Percentiles rank a stretch among this genome's conserved stretches.
Evolutionary conservation across 23 tunicate genomes (phyloP).

Genomic region (Styela plicata): DNA sequence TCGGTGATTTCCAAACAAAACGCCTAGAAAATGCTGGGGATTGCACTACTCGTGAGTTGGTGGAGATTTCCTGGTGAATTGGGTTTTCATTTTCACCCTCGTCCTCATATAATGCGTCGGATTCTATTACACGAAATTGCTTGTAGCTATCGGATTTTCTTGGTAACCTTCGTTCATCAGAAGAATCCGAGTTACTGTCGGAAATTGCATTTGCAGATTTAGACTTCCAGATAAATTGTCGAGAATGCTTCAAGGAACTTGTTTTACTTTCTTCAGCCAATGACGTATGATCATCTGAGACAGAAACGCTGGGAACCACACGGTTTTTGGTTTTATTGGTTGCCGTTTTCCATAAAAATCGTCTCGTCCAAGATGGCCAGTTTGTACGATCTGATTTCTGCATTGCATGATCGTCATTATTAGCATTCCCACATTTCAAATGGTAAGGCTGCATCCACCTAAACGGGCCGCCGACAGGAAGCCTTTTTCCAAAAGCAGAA

Average conservation of each 20-base stretch:
- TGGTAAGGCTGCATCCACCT: slow-evolving; percentile 52
- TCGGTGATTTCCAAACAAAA: not conserved
- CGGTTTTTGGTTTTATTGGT: not conserved
- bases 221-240: not conserved
- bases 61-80: not conserved
- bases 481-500: slow-evolving; percentile 59
- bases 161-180: not conserved
- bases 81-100: not conserved
- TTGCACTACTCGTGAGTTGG: not conserved
- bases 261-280: not conserved
- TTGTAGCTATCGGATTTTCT: not conserved
- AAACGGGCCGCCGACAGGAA: slow-evolving; percentile 75
- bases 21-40: not conserved
- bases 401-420: too few relatives aligned
- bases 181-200: not conserved
- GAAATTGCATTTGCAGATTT: not conserved
- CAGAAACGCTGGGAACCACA: not conserved
- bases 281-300: not conserved
- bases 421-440: too few relatives aligned
- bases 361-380: slow-evolving; percentile 9
- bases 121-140: not conserved
- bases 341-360: slow-evolving; percentile 14
- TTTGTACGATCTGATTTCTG: not conserved
- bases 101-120: not conserved
- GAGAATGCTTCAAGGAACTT: not conserved